Base-by-base conservation (phyloP, 2,797 vertebrate species). In the Gymnopithys bicolor region DNA sequence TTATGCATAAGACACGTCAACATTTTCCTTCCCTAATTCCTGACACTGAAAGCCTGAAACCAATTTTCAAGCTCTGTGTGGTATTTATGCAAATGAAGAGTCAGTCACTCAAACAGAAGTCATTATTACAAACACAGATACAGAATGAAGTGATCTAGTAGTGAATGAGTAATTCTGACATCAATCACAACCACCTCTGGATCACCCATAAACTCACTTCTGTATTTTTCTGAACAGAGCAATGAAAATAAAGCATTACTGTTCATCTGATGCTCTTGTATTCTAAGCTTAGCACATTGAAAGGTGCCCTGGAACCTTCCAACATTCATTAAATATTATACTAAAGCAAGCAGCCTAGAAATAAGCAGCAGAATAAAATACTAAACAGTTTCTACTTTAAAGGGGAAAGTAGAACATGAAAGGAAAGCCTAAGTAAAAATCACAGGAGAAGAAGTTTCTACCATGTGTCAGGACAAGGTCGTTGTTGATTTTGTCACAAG, bases 1-100 rank as follows among this genome's bases (percentile, higher is more conserved):
- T 85, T 62, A 88, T 89, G 78, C 82, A 60, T 35, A 73, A 96
- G 89, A 70, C 88, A 81, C 83, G 70, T 91, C 89, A 94, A 89
- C 63, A 60, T 93, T 92, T 84, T 48, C 69, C 68, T 95, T 93
- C 92, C 63, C 39, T 89, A 80, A 95, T 89, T 94, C 87, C 89
- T 88, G 82, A 92, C 87, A 95, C 49, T 32, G 83, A 96, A 58
- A 95, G 68, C 52, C 82, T 94, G 93, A 97, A 84, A 95, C 68
- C 84, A 95, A 88, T 95, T 96, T 83, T 91, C 67, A 92, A 95
- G 82, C 80, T 94, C 52, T 71, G 81, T 64, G 71, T 75, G 52
- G 76, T 89, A 88, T 77, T 95, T 92, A 94, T 93, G 92, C 90
- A 96, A 97, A 94, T 85, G 85, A 66, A 87, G 52, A 97, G 91